These are phyloP conservation scores for Drosophila elegans DNA, from an alignment of 1,140 invertebrate genomes.

Conservation along the genomic window DNA sequence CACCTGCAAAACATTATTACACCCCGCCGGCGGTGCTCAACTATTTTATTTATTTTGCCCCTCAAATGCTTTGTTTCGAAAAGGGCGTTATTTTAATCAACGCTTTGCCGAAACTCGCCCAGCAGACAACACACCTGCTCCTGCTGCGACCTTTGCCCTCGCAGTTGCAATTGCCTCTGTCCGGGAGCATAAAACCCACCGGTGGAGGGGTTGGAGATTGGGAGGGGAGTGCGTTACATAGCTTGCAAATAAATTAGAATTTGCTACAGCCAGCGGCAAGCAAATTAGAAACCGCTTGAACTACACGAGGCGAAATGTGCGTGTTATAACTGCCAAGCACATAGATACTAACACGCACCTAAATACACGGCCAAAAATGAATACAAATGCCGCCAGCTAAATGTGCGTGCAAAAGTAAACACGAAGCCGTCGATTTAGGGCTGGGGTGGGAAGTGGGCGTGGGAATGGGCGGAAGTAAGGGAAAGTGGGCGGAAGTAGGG, in stretches of 20 bases:
- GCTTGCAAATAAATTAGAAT: conserved; percentile 80
- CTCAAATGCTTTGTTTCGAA: conserved; percentile 8
- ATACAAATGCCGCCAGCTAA: conserved; percentile 47
- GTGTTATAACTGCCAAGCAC: conserved; percentile 59
- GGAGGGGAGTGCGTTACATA: conserved; percentile 50
- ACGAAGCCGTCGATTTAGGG: conserved; percentile 3
- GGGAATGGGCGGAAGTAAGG: background rate
- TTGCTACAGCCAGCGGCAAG: conserved; percentile 71
- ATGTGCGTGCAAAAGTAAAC: conserved; percentile 68
- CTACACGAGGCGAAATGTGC: conserved; percentile 58
- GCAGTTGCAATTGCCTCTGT: conserved; percentile 8
- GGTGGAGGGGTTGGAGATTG: conserved; percentile 1
- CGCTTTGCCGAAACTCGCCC: conserved; percentile 21
- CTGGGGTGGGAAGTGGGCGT: background rate
- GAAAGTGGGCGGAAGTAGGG: background rate
- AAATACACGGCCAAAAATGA: conserved; percentile 38
- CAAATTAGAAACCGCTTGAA: conserved; percentile 78
- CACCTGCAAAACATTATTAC: conserved; percentile 4
- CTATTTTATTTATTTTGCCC: conserved; percentile 4
- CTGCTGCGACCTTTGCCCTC: conserved; percentile 44
- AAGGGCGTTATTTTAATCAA: conserved; percentile 42
- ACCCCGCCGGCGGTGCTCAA: background rate
- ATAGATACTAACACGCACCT: conserved; percentile 22
- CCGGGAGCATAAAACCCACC: background rate
- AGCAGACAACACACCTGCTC: conserved; percentile 30